Conservation (phyloP, 2,113 vertebrate genomes). For the Amphilophus citrinellus region DNA sequence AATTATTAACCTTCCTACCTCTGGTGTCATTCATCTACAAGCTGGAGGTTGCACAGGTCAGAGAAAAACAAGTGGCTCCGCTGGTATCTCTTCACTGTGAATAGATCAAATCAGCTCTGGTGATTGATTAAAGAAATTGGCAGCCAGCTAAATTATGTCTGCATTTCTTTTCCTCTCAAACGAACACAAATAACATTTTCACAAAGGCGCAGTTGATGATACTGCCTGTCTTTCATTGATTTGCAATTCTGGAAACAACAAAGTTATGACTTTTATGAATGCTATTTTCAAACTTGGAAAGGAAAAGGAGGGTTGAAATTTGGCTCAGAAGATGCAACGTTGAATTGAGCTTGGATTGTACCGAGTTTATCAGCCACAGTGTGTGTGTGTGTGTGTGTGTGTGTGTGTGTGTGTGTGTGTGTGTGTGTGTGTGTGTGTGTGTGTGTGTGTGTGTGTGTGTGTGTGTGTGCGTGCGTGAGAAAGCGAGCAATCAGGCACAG, state of each 20-base stretch:
- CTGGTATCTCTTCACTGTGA: constrained; percentile 52
- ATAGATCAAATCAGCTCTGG: constrained; percentile 43
- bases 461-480: constrained; percentile 28
- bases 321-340: constrained; percentile 12
- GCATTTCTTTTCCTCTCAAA: not conserved
- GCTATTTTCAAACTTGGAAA: constrained; percentile 14
- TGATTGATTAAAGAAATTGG: constrained; percentile 43
- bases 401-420: too few relatives aligned
- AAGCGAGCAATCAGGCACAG: constrained; percentile 65
- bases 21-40: constrained; percentile 60
- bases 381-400: not conserved
- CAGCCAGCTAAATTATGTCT: constrained; percentile 14
- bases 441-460: not conserved
- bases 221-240: not conserved
- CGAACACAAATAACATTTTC: not conserved
- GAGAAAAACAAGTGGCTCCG: constrained; percentile 55
- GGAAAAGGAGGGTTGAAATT: not conserved
- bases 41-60: constrained; percentile 57
- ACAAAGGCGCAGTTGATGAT: not conserved
- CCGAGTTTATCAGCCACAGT: constrained; percentile 3
- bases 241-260: constrained; percentile 14
- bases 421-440: not conserved
- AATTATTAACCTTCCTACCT: constrained; percentile 60
- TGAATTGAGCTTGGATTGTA: not conserved
- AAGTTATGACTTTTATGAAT: constrained; percentile 12